Evolutionary conservation across 2,888 invertebrate genomes (phyloP).

Genomic region (Diaprepes abbreviatus): DNA sequence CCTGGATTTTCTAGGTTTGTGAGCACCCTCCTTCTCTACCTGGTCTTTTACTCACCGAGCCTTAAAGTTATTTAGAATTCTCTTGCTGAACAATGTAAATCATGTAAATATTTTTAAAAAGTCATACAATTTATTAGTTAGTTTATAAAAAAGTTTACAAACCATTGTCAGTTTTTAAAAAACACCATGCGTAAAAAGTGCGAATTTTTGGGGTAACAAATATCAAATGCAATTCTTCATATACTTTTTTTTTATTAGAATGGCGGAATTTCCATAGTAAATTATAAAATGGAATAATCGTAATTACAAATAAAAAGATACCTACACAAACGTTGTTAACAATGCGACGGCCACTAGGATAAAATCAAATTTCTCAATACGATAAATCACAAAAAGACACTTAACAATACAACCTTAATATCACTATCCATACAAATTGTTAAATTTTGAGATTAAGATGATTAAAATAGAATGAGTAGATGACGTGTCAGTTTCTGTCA

Average conservation of each 20-base stretch:
- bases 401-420: slow-evolving; percentile 24
- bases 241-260: slow-evolving; percentile 6
- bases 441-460: slow-evolving; percentile 4
- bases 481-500: neutral
- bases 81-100: too few relatives aligned
- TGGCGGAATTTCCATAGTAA: slow-evolving; percentile 10
- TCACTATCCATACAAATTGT: slow-evolving; percentile 10
- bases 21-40: too few relatives aligned
- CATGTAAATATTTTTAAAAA: too few relatives aligned
- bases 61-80: too few relatives aligned
- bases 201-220: neutral
- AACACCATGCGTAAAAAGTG: too few relatives aligned
- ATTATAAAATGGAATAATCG: slow-evolving; percentile 14
- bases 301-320: slow-evolving; percentile 21
- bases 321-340: slow-evolving; percentile 17
- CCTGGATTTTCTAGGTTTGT: too few relatives aligned
- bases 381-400: slow-evolving; percentile 20
- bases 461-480: neutral
- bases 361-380: slow-evolving; percentile 17
- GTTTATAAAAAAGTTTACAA: too few relatives aligned
- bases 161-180: too few relatives aligned
- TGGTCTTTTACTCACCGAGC: too few relatives aligned
- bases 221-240: slow-evolving; percentile 9
- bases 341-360: slow-evolving; percentile 14
- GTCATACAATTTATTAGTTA: too few relatives aligned